A percentile compares a stretch with the other conserved stretches of the same genome.
These are phyloP conservation scores for Haplochromis burtoni DNA, from an alignment of 2,113 vertebrate genomes.

Conservation along the genomic window DNA sequence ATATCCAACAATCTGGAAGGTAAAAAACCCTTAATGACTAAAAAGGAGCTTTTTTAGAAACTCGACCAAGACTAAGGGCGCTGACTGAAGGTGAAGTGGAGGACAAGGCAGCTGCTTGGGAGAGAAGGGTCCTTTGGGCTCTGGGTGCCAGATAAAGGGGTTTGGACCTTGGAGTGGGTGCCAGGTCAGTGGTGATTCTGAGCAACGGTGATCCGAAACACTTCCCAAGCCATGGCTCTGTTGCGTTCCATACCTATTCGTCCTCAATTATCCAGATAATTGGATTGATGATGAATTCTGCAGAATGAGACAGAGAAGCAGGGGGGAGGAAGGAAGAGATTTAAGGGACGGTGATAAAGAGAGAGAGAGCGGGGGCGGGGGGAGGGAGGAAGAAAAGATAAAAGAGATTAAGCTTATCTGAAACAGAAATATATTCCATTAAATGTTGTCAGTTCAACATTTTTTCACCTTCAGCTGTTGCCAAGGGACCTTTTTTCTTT, in stretches of 20 bases:
- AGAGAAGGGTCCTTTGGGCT: not conserved
- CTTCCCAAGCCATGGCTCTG: conserved; percentile 56
- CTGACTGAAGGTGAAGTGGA: not conserved
- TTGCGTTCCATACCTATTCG: conserved; percentile 74
- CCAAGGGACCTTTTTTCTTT: not conserved
- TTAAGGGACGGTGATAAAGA: not conserved
- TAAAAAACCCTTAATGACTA: not conserved
- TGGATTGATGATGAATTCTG: conserved; percentile 24
- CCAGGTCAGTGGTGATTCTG: conserved; percentile 40
- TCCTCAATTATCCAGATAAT: conserved; percentile 30
- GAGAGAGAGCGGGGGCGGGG: not conserved
- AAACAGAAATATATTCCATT: conserved; percentile 31
- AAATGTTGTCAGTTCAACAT: not conserved
- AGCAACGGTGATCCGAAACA: not conserved
- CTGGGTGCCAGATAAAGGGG: not conserved
- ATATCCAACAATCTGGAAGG: not conserved
- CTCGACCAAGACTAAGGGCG: not conserved
- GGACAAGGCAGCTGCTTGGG: not conserved
- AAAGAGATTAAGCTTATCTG: conserved; percentile 34
- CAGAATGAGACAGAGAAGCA: not conserved
- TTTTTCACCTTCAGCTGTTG: conserved; percentile 7
- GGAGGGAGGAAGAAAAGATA: not conserved
- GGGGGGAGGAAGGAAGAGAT: not conserved
- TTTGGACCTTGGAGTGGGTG: not conserved
- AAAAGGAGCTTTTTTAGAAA: not conserved